Evolutionary conservation across 1,140 invertebrate species (phyloP).

Genomic region (Drosophila ogumai): DNA sequence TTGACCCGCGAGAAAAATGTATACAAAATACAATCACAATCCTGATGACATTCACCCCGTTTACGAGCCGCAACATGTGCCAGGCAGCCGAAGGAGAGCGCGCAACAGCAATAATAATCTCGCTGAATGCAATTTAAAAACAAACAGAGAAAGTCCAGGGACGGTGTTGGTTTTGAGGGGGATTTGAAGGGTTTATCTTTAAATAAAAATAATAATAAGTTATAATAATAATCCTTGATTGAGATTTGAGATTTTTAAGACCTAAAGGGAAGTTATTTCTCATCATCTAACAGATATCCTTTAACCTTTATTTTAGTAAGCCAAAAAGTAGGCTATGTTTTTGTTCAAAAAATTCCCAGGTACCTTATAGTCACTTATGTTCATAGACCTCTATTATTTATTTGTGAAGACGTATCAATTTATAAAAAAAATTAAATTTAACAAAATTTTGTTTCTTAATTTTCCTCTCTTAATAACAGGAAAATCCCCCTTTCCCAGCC

Average conservation of each 20-base stretch:
- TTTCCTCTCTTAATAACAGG: too few relatives aligned
- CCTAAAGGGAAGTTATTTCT: neutral
- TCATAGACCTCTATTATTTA: neutral
- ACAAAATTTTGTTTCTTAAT: too few relatives aligned
- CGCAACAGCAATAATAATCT: slow-evolving; percentile 12
- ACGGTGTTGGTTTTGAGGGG: neutral
- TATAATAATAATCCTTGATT: neutral
- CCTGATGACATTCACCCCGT: slow-evolving; percentile 84
- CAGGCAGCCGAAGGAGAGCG: slow-evolving; percentile 17
- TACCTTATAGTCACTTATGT: too few relatives aligned
- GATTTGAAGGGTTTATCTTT: neutral
- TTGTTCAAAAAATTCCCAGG: too few relatives aligned
- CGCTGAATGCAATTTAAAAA: slow-evolving; percentile 34
- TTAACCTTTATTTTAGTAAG: accelerated
- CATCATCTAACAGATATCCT: accelerated
- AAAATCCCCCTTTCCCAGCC: neutral
- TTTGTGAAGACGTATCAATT: neutral
- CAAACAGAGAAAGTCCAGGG: slow-evolving; percentile 22
- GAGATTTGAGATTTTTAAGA: too few relatives aligned
- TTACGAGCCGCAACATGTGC: slow-evolving; percentile 65
- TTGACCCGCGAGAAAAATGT: slow-evolving; percentile 50
- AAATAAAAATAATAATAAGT: neutral
- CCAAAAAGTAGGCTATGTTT: neutral
- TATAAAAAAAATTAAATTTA: neutral
- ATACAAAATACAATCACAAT: slow-evolving; percentile 61